Base-by-base conservation (phyloP, 2,113 vertebrate genomes). In the Telmatochromis sp. region DNA sequence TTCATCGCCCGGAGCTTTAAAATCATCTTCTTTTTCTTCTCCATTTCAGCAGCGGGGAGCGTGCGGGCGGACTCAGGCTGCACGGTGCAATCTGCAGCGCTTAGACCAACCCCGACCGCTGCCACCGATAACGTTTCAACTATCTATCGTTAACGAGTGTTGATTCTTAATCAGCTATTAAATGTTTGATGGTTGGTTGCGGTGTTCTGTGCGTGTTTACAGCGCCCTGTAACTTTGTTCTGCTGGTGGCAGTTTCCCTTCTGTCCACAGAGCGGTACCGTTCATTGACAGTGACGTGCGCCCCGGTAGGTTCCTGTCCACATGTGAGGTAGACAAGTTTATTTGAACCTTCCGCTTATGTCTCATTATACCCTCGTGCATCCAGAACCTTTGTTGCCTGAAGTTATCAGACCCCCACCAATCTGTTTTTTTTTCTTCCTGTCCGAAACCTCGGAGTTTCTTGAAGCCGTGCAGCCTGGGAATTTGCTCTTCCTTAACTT, bases 221-320 rank as follows among this genome's bases (percentile, higher is more conserved):
- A 93, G 73, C 86, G 87, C 89, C 79, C 51, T 79, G 85, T 82
- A 95, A 93, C 90, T 95, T 95, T 90, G 78, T 85, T 85, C 35
- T 28, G 53, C 89, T 70, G 82, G 94, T 90, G 88, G 97, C 85
- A 91, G 89, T 97, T 95, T 93, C 87, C 83, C 51, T 3, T 88
- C 28, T 92, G 95, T 95, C 97, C 98, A 97, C 98, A 93, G 9
- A 96, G 97, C 95, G 98, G 98, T 97, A 97, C 96, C 96, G 92
- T 97, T 95, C 94, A 93, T 93, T 96, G 93, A 92, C 88, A 90
- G 33, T 81, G 93, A 88, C 91, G 92, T 47, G 88, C 91, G 87
- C 82, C 82, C 78, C 21, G 84, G 70, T 87, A 37, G 86, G 89
- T 53, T 81, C 54, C 75, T 40, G 80, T 87, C 86, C 82, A 80